These are phyloP conservation scores for Octomys mimax DNA, from an alignment of 2,797 vertebrate species.

Conservation along the genomic window DNA sequence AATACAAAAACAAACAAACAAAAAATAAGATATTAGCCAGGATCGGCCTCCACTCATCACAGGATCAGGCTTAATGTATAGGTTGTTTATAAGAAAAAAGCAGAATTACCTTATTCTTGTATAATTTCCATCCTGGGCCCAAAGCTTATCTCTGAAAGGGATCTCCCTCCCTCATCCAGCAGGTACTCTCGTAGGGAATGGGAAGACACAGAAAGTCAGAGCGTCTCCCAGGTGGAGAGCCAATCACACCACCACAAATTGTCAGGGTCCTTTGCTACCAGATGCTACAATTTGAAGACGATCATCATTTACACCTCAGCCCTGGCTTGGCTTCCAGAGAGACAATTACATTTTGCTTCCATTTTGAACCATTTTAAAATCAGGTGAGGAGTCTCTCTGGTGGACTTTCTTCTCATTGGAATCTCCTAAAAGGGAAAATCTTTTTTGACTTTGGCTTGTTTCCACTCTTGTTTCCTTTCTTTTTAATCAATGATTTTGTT, in stretches of 20 bases:
- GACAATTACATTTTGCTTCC: conserved; percentile 49
- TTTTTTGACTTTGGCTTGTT: conserved; percentile 51
- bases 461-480: not conserved
- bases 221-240: not conserved
- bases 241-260: not conserved
- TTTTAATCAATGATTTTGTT: not conserved
- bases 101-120: conserved; percentile 22
- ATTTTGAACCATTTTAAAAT: conserved; percentile 35
- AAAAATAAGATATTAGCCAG: no score
- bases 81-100: not conserved
- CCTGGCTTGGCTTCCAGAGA: conserved; percentile 31
- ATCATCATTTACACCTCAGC: not conserved
- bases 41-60: not conserved
- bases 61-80: not conserved
- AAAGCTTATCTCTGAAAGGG: conserved; percentile 12
- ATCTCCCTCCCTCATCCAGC: not conserved
- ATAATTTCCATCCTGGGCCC: not conserved
- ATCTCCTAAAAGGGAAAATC: conserved; percentile 25
- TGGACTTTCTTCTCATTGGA: conserved; percentile 24
- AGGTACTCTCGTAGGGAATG: not conserved
- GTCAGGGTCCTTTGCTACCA: not conserved
- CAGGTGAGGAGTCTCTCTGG: not conserved
- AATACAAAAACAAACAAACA: no score
- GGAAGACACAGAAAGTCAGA: not conserved
- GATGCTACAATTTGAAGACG: not conserved